These are phyloP conservation scores for Astreopora myriophthalma DNA, from an alignment of 64 coral and sea anemone genomes.

Conservation along the genomic window DNA sequence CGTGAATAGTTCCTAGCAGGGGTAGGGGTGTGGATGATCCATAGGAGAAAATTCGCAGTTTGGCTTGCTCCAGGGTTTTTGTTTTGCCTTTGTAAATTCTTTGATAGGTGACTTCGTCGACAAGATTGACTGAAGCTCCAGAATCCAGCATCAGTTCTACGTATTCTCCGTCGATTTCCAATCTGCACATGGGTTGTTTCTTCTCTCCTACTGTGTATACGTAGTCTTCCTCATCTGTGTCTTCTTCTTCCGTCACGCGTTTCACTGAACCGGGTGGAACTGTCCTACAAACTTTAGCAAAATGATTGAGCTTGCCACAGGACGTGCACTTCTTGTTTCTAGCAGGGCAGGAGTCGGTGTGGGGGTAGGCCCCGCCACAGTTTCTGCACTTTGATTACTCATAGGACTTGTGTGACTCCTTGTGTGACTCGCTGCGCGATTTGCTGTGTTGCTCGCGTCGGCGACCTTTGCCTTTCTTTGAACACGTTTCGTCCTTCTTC, in stretches of 20 bases:
- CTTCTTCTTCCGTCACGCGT: slow-evolving; percentile 21
- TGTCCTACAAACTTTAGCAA: slow-evolving; percentile 51
- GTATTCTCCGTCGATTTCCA: slow-evolving; percentile 38
- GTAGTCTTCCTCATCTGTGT: slow-evolving; percentile 45
- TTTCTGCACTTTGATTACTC: background rate
- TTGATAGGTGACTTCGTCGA: slow-evolving; percentile 57
- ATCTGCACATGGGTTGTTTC: slow-evolving; percentile 52
- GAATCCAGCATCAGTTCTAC: slow-evolving; percentile 72
- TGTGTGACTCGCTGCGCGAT: background rate
- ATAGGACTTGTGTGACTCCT: background rate
- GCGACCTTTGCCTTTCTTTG: background rate
- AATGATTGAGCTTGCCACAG: background rate
- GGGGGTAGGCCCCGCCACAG: background rate
- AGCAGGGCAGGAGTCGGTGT: background rate
- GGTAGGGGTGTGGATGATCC: slow-evolving; percentile 21
- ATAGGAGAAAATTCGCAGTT: slow-evolving; percentile 14
- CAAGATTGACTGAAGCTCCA: slow-evolving; percentile 71
- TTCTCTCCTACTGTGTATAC: slow-evolving; percentile 42
- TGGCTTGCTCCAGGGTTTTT: background rate
- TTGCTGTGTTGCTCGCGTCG: background rate
- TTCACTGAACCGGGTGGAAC: slow-evolving; percentile 41
- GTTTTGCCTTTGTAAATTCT: slow-evolving; percentile 9
- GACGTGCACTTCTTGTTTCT: background rate
- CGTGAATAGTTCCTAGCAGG: slow-evolving; percentile 18
- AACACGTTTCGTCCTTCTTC: too few relatives aligned